phyloP scores from a whole-genome alignment of 2,888 invertebrate genomes.

The Stenchaetothrips biformis region DNA sequence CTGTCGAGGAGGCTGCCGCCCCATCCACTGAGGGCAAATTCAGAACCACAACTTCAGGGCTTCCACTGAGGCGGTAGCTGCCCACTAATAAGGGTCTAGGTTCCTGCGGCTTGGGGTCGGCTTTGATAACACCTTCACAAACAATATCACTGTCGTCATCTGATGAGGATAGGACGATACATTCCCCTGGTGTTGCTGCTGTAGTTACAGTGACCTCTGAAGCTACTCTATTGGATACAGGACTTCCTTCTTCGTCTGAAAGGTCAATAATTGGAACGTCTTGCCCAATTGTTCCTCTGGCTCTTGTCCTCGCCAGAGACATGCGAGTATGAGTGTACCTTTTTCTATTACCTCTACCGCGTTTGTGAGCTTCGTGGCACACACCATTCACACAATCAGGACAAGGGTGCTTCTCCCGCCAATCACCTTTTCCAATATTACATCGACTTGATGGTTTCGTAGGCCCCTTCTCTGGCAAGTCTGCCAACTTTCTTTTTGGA shows the following conservation, averaged over 20 bases:
- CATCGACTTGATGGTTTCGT: background rate
- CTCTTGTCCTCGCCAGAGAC: background rate
- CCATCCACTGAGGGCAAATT: background rate
- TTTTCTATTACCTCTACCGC: background rate
- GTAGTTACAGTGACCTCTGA: background rate
- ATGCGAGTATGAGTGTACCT: background rate
- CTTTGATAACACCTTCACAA: background rate
- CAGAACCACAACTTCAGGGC: background rate
- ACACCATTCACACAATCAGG: background rate
- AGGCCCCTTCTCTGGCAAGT: background rate
- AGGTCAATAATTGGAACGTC: background rate
- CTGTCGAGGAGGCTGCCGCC: background rate
- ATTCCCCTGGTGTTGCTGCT: background rate
- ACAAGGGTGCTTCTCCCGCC: background rate
- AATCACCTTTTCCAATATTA: background rate
- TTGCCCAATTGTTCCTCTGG: background rate
- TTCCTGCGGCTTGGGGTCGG: background rate
- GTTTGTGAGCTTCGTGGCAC: background rate
- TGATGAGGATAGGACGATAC: background rate
- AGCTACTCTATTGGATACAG: background rate
- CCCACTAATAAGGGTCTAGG: background rate
- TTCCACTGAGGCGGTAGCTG: background rate
- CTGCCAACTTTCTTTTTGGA: background rate
- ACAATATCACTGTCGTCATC: constrained; percentile 8
- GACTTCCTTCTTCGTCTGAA: background rate